Base-by-base conservation (phyloP, 2,113 vertebrate genomes). In the Phaethornis superciliosus region DNA sequence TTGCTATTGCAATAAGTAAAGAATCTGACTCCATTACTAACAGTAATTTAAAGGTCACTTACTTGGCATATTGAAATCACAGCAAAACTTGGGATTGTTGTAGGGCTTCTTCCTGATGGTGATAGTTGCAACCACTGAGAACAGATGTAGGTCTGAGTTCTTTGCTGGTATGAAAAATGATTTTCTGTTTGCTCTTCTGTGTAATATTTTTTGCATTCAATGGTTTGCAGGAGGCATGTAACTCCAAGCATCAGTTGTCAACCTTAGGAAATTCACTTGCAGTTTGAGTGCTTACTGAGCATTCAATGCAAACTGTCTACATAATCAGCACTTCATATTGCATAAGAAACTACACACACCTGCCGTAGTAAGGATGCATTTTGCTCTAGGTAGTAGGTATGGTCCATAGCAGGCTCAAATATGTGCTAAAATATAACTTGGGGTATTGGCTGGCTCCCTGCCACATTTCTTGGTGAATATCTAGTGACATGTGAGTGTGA, bases 261-360 rank as follows among this genome's bases (percentile, higher is more conserved):
- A 37, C 24, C 33, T 89, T 60, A 8, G 1, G 7, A 37, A 68
- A 59, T 19, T 19, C 42, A 37, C 17, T 28, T 2, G 9, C 8
- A 27, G 56, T 12, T 68, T 44, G 44, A 27, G 33, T 10, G 26
- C 4, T 33, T 49, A 30, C 16, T 26, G 52, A 40, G n/a, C 19
- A 2, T 4, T 77, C 32, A 58, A 15, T 6, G 15, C 15, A 7
- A 69, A 10, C 4, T 21, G 5, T 0, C 3, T 21, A 12, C 3
- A 1, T 20, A 12, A 33, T 9, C 4, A 21, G 51, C 15, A 15
- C 4, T 12, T 9, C 30, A 16, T 13, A 24, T 30, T 60, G 63
- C 55, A 10, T 10, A 15, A 60, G 71, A 68, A 23, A 32, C 62
- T 42, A 33, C 3, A 3, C 54, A n/a, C 4, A 33, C 18, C 3